A percentile compares a stretch with the other conserved stretches of the same genome.
Evolutionary conservation across 2,113 vertebrate genomes (phyloP).

Genomic region (Thamnaconus septentrionalis): DNA sequence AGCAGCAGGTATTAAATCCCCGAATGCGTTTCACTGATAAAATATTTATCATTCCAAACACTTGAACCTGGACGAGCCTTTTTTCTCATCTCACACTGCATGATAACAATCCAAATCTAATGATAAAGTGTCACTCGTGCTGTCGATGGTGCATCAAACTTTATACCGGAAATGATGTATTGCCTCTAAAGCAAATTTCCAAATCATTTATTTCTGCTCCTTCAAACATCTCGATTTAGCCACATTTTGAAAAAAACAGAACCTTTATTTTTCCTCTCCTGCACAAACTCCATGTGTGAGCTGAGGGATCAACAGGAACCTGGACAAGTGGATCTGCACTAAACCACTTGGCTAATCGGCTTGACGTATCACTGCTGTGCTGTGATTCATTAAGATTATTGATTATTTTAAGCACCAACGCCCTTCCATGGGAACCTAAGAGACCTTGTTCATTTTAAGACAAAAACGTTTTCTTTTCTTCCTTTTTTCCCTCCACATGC

Average conservation of each 20-base stretch:
- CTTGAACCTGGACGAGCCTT: too few species aligned
- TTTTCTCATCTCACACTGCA: too few species aligned
- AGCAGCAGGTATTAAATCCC: too few species aligned
- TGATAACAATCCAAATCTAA: too few species aligned
- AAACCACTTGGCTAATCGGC: conserved; percentile 77
- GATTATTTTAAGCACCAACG: conserved; percentile 66
- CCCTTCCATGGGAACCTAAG: conserved; percentile 52
- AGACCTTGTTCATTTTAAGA: conserved; percentile 27
- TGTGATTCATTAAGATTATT: conserved; percentile 66
- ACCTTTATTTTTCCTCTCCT: background rate
- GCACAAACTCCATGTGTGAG: conserved; percentile 2
- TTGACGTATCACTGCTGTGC: conserved; percentile 61
- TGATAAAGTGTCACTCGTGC: too few species aligned
- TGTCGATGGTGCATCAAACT: too few species aligned
- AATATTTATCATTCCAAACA: too few species aligned
- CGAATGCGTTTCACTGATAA: too few species aligned
- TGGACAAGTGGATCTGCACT: conserved; percentile 65
- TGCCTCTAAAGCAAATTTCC: too few species aligned
- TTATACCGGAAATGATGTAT: too few species aligned
- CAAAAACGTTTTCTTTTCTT: background rate
- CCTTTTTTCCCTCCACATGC: too few species aligned
- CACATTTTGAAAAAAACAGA: background rate
- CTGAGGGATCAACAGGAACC: conserved; percentile 50
- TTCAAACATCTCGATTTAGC: background rate
- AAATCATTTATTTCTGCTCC: too few species aligned